Evolutionary conservation across 2,888 invertebrate genomes (phyloP), one percentile per base, ranked within the genome.

Genomic region (Philaethria dido): DNA sequence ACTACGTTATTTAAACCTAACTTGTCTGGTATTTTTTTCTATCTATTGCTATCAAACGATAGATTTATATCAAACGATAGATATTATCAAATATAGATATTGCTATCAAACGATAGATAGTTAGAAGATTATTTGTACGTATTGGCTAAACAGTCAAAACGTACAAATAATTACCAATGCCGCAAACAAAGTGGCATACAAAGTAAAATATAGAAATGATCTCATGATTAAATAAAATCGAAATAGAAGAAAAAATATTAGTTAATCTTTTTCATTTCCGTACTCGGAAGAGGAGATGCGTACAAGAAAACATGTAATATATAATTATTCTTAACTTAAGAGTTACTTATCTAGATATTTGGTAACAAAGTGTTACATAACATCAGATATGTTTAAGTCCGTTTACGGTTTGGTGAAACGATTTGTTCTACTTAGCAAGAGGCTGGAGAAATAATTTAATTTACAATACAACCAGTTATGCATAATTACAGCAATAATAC

Each of bases 391-490:
- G 36, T 33, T 61, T 1, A 9, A 62, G n/a, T 13, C 47, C 36
- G 36, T 62, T 11, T 18, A 36, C 44, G 62, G 29, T 39, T 62
- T 39, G 14, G 36, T 50, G 48, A 33, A 62, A 50, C 62, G 36
- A 62, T 62, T n/a, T 62, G 62, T 62, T 50, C 50, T 48, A 62
- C 48, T 62, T 62, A 62, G 16, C 45, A 18, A 60, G 60, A 45
- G 45, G 45, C 45, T 45, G 60, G 45, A 45, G 29, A 60, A 45
- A 45, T 60, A 60, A 29, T 44, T 60, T 44, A 60, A 60, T 48
- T 20, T n/a, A n/a, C n/a, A n/a, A n/a, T n/a, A 22, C 20, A 48
- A 13, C 6, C n/a, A 44, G 22, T n/a, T n/a, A 48, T 39, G 36
- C 13, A 25, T 48, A 61, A 61, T 61, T 48, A 39, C n/a, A 13